phyloP scores from a whole-genome alignment of 2,888 invertebrate species.

The Anthophora plumipes region DNA sequence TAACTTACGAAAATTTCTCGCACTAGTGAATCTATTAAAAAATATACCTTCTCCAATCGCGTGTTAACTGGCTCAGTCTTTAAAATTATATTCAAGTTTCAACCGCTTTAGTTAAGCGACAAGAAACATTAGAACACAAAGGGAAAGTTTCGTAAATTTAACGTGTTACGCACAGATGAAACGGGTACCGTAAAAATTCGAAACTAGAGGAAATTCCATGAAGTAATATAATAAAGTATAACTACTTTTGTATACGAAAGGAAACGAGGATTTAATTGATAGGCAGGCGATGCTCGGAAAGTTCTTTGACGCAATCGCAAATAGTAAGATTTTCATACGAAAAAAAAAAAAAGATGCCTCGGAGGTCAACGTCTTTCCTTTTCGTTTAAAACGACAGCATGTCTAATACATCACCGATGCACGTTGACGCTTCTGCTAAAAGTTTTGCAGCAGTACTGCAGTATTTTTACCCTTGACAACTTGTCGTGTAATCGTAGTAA shows the following conservation, averaged over 20 bases:
- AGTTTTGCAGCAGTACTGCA: conserved; percentile 67
- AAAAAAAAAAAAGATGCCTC: conserved; percentile 2
- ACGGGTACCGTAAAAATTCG: not conserved
- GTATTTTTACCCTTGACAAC: conserved; percentile 74
- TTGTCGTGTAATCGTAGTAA: conserved; percentile 60
- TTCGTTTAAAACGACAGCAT: conserved; percentile 27
- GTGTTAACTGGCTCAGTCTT: no score
- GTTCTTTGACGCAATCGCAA: not conserved
- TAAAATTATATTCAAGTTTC: not conserved
- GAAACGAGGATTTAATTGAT: conserved; percentile 1
- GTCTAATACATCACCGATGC: conserved; percentile 41
- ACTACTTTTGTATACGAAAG: not conserved
- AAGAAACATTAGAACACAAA: not conserved
- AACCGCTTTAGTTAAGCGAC: not conserved
- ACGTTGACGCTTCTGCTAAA: conserved; percentile 40
- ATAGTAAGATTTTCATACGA: not conserved
- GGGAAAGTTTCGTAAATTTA: not conserved
- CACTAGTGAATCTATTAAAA: no score
- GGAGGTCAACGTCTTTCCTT: conserved; percentile 38
- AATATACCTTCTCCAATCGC: no score
- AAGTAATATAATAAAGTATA: not conserved
- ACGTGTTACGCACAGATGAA: no score
- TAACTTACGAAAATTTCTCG: no score
- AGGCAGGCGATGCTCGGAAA: not conserved
- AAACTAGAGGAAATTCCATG: not conserved